These are phyloP conservation scores for Drosophila nigrodunni DNA, from an alignment of 1,140 invertebrate species.

Conservation along the genomic window DNA sequence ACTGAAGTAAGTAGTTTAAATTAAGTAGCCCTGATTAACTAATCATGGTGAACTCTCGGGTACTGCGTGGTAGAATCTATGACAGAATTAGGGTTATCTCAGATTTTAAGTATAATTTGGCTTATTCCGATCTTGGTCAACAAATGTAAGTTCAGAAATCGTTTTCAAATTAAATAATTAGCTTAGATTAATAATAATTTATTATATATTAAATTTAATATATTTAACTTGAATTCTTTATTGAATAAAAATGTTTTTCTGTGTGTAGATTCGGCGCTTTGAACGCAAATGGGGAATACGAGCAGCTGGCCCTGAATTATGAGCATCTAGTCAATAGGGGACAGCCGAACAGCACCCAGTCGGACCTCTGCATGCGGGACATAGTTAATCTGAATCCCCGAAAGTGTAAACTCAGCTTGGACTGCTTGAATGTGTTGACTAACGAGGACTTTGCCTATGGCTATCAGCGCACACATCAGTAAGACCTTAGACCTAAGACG, in stretches of 20 bases:
- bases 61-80: no score
- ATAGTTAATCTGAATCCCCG: conserved; percentile 47
- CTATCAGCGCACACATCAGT: conserved; percentile 79
- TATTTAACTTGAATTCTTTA: no score
- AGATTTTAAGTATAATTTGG: no score
- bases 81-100: no score
- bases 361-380: conserved; percentile 60
- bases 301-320: conserved; percentile 59
- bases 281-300: conserved; percentile 70
- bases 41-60: no score
- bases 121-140: no score
- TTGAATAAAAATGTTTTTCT: not conserved
- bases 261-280: conserved; percentile 45
- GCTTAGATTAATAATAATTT: no score
- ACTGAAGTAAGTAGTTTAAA: conserved; percentile 21
- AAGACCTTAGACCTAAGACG: conserved; percentile 12
- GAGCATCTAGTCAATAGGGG: conserved; percentile 51
- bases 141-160: no score
- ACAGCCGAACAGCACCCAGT: conserved; percentile 59
- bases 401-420: conserved; percentile 38
- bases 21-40: not conserved
- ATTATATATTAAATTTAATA: no score
- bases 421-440: conserved; percentile 58
- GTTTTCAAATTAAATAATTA: no score
- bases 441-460: conserved; percentile 64